Percentiles rank a stretch among this genome's conserved stretches.
phyloP scores from a whole-genome alignment of 2,797 vertebrate genomes.

The Rhinatrema bivittatum region DNA sequence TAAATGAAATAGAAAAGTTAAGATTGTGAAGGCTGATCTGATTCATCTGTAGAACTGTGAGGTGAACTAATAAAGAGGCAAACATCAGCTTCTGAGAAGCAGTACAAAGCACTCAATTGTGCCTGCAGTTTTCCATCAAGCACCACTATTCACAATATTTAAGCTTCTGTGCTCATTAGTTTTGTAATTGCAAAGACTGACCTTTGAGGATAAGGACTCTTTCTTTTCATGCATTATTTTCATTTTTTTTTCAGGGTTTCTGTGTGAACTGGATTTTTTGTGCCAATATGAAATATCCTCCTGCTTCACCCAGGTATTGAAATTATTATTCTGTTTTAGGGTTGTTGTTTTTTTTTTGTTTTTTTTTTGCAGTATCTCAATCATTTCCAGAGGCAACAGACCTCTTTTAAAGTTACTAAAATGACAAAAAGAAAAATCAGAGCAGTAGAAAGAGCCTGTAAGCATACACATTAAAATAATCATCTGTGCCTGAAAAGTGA shows the following conservation, averaged over 20 bases:
- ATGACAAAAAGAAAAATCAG: conserved; percentile 6
- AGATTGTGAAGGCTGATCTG: conserved; percentile 1
- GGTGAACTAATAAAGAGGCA: not conserved
- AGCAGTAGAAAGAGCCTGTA: no score
- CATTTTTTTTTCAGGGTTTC: no score
- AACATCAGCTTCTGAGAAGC: conserved; percentile 7
- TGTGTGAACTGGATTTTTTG: not conserved
- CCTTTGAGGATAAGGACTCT: not conserved
- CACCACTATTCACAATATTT: not conserved
- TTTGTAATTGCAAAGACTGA: not conserved
- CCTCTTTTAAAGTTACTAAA: conserved; percentile 1
- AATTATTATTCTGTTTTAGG: conserved; percentile 1
- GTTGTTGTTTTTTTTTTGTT: no score
- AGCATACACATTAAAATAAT: conserved; percentile 8
- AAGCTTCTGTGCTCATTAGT: not conserved
- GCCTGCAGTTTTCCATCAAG: not conserved
- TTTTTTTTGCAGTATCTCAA: no score
- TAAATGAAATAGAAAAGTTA: conserved; percentile 2
- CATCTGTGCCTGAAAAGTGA: not conserved
- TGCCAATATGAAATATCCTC: not conserved
- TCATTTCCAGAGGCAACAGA: not conserved
- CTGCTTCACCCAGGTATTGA: conserved; percentile 2
- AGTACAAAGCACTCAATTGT: not conserved
- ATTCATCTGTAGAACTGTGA: conserved; percentile 12
- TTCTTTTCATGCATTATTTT: not conserved